Conservation (phyloP, 2,888 invertebrate genomes). For the Pterobdella sp. region DNA sequence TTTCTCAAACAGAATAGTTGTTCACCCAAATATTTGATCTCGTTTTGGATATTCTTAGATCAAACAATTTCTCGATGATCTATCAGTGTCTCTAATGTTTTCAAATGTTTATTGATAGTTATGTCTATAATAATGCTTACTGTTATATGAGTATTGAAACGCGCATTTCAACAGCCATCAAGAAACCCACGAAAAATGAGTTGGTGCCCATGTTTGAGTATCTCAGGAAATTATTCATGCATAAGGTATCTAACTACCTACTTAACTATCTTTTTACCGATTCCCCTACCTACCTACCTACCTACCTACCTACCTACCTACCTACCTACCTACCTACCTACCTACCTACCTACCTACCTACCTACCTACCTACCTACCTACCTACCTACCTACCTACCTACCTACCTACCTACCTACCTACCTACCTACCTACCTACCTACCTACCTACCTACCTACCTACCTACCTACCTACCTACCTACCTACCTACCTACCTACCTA, state of each 20-base stretch:
- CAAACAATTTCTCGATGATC: no score
- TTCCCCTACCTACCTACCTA: constrained; percentile 21
- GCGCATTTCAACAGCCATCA: not conserved
- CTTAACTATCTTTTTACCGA: not conserved
- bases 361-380: constrained; percentile 16
- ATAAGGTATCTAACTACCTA: not conserved
- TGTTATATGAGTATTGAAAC: no score
- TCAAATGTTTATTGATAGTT: no score
- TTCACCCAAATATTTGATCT: no score
- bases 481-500: constrained; percentile 20
- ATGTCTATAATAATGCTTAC: no score
- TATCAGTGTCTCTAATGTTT: no score
- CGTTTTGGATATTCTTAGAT: no score
- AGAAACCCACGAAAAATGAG: not conserved
- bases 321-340: constrained; percentile 24
- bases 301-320: constrained; percentile 23
- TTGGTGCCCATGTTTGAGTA: constrained; percentile 4
- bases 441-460: constrained; percentile 18
- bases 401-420: constrained; percentile 20
- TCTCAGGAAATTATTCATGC: not conserved
- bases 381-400: constrained; percentile 19
- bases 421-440: constrained; percentile 20
- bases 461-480: constrained; percentile 21
- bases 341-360: constrained; percentile 20
- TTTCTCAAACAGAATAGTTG: no score